Conservation (phyloP, 2,797 vertebrate genomes). For the Pseudocheirus occidentalis region DNA sequence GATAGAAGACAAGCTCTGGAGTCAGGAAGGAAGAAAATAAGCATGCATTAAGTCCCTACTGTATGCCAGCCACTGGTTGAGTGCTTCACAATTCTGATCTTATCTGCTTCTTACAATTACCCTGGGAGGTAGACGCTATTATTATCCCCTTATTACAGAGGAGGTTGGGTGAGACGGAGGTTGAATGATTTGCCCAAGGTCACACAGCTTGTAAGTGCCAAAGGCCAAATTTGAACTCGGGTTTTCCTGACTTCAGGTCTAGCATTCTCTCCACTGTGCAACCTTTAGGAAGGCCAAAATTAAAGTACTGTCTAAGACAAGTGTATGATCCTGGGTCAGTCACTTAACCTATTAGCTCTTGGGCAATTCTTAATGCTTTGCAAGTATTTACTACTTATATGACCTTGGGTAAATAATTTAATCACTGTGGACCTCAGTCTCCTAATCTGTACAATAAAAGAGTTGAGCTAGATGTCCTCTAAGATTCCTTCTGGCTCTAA, state of each 20-base stretch:
- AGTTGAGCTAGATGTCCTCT: background rate
- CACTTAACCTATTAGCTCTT: background rate
- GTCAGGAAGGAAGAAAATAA: too few species aligned
- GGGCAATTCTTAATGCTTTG: background rate
- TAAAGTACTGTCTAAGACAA: background rate
- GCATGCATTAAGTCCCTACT: too few species aligned
- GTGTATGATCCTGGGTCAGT: background rate
- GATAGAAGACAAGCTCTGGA: too few species aligned
- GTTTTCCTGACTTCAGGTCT: background rate
- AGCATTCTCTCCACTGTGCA: background rate
- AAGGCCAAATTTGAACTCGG: background rate
- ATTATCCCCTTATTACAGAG: background rate
- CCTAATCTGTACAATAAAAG: background rate
- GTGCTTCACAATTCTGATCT: too few species aligned
- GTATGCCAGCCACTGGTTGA: too few species aligned
- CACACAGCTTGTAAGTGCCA: background rate
- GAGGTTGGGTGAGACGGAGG: background rate
- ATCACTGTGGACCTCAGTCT: background rate
- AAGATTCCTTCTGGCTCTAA: background rate
- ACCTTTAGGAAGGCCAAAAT: background rate
- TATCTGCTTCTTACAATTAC: too few species aligned
- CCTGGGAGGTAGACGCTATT: too few species aligned
- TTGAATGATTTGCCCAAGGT: background rate
- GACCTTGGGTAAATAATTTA: background rate
- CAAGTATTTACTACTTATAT: background rate